phyloP scores from a whole-genome alignment of 2,888 invertebrate genomes.

The Parelbella ahira region DNA sequence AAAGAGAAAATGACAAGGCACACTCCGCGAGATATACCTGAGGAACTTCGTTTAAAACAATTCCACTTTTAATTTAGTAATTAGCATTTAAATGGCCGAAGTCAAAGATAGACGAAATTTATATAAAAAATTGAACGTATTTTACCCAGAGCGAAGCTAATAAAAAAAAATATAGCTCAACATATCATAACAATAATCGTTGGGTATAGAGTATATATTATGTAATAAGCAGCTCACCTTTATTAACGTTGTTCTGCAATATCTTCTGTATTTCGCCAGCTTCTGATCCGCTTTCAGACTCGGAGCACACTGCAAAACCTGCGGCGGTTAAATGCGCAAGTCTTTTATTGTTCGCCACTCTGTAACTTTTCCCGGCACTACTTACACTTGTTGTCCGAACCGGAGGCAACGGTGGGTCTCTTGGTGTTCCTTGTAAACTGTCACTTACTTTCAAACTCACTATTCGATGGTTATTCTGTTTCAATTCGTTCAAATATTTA shows the following conservation, averaged over 20 bases:
- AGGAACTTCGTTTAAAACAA: too few species aligned
- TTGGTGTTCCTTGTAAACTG: slow-evolving; percentile 30
- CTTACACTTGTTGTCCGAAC: slow-evolving; percentile 61
- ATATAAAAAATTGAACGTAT: too few species aligned
- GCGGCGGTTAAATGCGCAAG: slow-evolving; percentile 33
- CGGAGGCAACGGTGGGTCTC: slow-evolving; percentile 56
- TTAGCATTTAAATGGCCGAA: too few species aligned
- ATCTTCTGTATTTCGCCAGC: slow-evolving; percentile 86
- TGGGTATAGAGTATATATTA: too few species aligned
- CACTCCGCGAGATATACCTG: too few species aligned
- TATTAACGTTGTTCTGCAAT: slow-evolving; percentile 53
- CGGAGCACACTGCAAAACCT: slow-evolving; percentile 62
- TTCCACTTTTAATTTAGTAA: too few species aligned
- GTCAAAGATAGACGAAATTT: too few species aligned
- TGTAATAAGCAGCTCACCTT: too few species aligned
- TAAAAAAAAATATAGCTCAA: too few species aligned
- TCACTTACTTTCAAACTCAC: slow-evolving; percentile 9
- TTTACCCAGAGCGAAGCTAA: too few species aligned
- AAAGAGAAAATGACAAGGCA: too few species aligned
- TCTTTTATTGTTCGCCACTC: slow-evolving; percentile 41
- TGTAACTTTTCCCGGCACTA: slow-evolving; percentile 36
- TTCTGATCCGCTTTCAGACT: slow-evolving; percentile 87
- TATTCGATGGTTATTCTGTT: background rate
- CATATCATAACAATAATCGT: too few species aligned
- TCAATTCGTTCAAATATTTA: slow-evolving; percentile 1